Percentiles rank a stretch among this genome's conserved stretches.
Conservation (phyloP, 2,888 invertebrate species). For the Scaptomyza tumidula region DNA sequence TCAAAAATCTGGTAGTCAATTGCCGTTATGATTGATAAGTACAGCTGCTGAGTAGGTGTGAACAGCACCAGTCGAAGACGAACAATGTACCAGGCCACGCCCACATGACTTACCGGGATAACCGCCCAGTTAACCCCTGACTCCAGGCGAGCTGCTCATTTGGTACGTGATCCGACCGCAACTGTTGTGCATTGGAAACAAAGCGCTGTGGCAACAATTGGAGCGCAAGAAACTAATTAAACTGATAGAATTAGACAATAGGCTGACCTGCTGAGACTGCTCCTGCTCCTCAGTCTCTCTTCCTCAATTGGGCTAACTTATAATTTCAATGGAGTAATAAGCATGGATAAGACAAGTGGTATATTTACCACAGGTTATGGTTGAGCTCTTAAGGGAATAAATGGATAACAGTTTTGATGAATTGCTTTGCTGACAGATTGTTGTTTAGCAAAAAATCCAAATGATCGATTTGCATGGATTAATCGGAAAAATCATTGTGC, state of each 20-base stretch:
- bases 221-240: slow-evolving; percentile 75
- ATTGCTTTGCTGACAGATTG: slow-evolving; percentile 41
- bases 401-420: slow-evolving; percentile 10
- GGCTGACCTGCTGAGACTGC: slow-evolving; percentile 42
- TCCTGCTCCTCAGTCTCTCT: neutral
- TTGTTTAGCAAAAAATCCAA: neutral
- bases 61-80: slow-evolving; percentile 54
- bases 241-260: slow-evolving; percentile 75
- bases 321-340: slow-evolving; percentile 52
- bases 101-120: slow-evolving; percentile 25
- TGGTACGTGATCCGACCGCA: slow-evolving; percentile 68
- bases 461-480: slow-evolving; percentile 18
- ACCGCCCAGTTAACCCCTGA: slow-evolving; percentile 5
- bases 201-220: slow-evolving; percentile 53
- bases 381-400: slow-evolving; percentile 12
- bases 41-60: slow-evolving; percentile 54
- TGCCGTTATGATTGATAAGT: slow-evolving; percentile 72
- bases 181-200: slow-evolving; percentile 41
- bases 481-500: slow-evolving; percentile 7
- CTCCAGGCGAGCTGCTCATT: slow-evolving; percentile 43
- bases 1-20: slow-evolving; percentile 52
- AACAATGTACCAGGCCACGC: slow-evolving; percentile 47
- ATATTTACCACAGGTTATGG: neutral
- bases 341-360: slow-evolving; percentile 28
- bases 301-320: slow-evolving; percentile 33